Percentiles rank a stretch among this genome's conserved stretches.
Conservation (phyloP, 2,113 vertebrate species). For the Antechinus flavipes region DNA sequence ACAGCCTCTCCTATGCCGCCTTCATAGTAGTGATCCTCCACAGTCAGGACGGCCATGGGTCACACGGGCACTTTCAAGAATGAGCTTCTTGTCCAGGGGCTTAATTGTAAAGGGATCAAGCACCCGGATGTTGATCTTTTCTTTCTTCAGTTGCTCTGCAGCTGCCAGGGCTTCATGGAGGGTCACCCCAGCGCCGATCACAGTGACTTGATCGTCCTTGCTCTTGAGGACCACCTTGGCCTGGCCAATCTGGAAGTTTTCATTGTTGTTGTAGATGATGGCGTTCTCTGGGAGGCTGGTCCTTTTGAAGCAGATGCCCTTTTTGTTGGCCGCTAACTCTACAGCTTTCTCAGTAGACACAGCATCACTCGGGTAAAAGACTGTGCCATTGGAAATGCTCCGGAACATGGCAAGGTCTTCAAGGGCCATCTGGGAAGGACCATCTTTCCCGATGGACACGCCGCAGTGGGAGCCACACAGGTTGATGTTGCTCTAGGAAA, state of each 20-base stretch:
- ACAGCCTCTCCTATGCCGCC: slow-evolving; percentile 95
- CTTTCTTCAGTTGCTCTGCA: slow-evolving; percentile 95
- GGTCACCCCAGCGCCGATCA: slow-evolving; percentile 94
- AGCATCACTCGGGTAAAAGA: slow-evolving; percentile 95
- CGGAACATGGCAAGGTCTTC: slow-evolving; percentile 96
- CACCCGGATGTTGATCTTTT: slow-evolving; percentile 90
- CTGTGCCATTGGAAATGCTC: slow-evolving; percentile 89
- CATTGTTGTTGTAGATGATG: slow-evolving; percentile 94
- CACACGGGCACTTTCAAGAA: slow-evolving; percentile 90
- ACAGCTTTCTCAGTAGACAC: slow-evolving; percentile 96
- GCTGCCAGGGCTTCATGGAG: slow-evolving; percentile 94
- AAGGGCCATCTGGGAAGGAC: slow-evolving; percentile 95
- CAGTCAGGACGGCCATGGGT: slow-evolving; percentile 95
- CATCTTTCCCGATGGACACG: slow-evolving; percentile 96
- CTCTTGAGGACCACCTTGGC: slow-evolving; percentile 94
- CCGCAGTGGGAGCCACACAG: slow-evolving; percentile 96
- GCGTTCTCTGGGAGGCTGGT: slow-evolving; percentile 94
- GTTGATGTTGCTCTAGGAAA: slow-evolving; percentile 96
- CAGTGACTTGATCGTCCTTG: slow-evolving; percentile 95
- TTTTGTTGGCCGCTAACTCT: slow-evolving; percentile 94
- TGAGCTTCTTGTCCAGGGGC: slow-evolving; percentile 94
- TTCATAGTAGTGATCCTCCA: slow-evolving; percentile 97
- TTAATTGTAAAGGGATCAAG: slow-evolving; percentile 97
- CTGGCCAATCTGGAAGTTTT: slow-evolving; percentile 95
- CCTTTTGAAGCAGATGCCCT: slow-evolving; percentile 97